Evolutionary conservation across 2,113 vertebrate species (phyloP), one percentile per base, ranked within the genome.

Genomic region (Paedocypris sp.): DNA sequence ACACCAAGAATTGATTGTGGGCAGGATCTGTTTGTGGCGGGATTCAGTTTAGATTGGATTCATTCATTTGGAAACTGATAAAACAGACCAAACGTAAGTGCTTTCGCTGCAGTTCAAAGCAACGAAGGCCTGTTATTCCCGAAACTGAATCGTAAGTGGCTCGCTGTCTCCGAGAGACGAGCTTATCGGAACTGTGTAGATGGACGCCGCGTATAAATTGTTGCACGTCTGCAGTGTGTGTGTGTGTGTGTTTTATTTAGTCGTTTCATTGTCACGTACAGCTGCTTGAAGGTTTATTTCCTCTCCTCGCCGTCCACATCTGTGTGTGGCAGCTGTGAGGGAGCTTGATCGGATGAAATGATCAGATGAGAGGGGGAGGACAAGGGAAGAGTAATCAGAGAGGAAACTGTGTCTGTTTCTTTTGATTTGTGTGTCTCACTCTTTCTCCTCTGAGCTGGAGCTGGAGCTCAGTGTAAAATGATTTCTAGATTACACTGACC

Each of bases 301-400:
- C 67, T 75, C 72, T 63, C 61, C 66, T 86, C 80, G 77, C 76
- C 75, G 70, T 66, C 64, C 82, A 84, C 83, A 82, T 86, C 80
- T 84, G 82, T 82, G 74, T 82, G 73, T 81, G 74, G 81, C 82
- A 84, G 83, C 81, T 83, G 82, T 79, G 77, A 73, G 76, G 70
- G 73, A 79, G 79, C 75, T 67, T 73, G 72, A 77, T 58, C 53
- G 31, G 51, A 58, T 47, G 67, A 23, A 32, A 23, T 59, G 35
- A 50, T 63, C 32, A 53, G 48, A 20, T 31, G 32, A 58, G 35
- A 66, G 18, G 3, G 23, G 22, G n/a, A 57, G 65, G 25, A n/a
- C 43, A 35, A n/a, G 12, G 28, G 33, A 32, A 28, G 58, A 60
- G 58, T 36, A 60, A 56, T 56, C 52, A 56, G 52, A 16, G 13